These are phyloP conservation scores for Elachura formosa DNA, from an alignment of 2,113 vertebrate genomes.

Conservation along the genomic window DNA sequence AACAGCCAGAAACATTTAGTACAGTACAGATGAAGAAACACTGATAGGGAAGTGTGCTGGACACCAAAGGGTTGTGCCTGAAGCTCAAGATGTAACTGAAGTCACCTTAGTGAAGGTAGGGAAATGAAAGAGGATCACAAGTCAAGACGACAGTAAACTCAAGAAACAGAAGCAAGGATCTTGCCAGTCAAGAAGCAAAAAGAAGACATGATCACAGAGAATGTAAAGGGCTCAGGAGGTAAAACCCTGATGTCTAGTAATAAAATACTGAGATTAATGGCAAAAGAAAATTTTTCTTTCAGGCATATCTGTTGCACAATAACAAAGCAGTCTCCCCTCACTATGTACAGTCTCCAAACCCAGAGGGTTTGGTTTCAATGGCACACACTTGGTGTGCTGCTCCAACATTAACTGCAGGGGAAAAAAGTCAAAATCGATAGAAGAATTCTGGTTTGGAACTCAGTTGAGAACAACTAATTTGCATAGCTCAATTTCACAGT, in stretches of 20 bases:
- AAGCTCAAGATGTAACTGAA: neutral
- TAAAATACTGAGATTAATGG: neutral
- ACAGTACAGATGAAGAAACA: neutral
- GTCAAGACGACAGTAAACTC: neutral
- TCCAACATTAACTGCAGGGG: neutral
- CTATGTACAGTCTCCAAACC: fast-evolving
- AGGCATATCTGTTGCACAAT: neutral
- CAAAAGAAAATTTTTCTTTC: neutral
- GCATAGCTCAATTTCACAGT: neutral
- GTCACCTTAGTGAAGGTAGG: neutral
- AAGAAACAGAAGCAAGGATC: neutral
- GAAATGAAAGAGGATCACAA: neutral
- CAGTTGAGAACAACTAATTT: neutral
- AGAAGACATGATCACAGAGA: neutral
- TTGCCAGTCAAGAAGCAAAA: neutral
- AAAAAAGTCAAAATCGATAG: neutral
- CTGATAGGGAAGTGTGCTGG: neutral
- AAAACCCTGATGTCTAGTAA: neutral
- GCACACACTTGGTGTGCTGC: neutral
- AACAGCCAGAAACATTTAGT: neutral
- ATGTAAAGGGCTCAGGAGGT: neutral
- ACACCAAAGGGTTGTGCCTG: neutral
- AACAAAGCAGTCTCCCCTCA: neutral
- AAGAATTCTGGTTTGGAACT: neutral
- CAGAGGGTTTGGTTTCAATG: neutral